Evolutionary conservation across 64 coral and sea anemone genomes (phyloP).

Genomic region (Montipora efflorescens): DNA sequence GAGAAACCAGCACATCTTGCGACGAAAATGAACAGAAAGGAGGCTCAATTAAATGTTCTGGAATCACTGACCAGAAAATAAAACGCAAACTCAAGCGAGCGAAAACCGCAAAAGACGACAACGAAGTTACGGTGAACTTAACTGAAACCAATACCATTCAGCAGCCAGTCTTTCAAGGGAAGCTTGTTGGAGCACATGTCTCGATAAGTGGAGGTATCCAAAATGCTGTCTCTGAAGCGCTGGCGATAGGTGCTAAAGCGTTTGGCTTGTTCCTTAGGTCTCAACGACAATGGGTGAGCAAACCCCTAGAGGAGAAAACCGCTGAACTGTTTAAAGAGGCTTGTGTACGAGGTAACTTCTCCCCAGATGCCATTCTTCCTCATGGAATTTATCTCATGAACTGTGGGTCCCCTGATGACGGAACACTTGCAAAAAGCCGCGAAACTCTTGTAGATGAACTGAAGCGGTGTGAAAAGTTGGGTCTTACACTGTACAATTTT

Average conservation of each 20-base stretch:
- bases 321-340: conserved; percentile 79
- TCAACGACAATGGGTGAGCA: conserved; percentile 87
- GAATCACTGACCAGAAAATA: not conserved
- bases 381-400: conserved; percentile 98
- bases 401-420: conserved; percentile 89
- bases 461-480: conserved; percentile 89
- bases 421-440: conserved; percentile 91
- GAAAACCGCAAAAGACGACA: not conserved
- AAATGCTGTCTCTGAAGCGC: conserved; percentile 79
- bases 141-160: not conserved
- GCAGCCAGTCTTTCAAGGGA: not conserved
- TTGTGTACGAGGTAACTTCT: conserved; percentile 65
- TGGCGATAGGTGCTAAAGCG: conserved; percentile 85
- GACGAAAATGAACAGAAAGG: conserved; percentile 2
- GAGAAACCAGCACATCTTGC: not conserved
- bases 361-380: conserved; percentile 78
- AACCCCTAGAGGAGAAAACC: conserved; percentile 81
- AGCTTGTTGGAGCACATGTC: conserved; percentile 94
- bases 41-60: not conserved
- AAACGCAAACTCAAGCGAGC: conserved; percentile 17
- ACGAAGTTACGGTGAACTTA: not conserved
- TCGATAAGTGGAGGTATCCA: conserved; percentile 91
- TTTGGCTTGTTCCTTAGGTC: conserved; percentile 94
- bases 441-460: conserved; percentile 87
- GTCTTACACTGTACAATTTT: conserved; percentile 92